Evolutionary conservation across 2,797 vertebrate genomes (phyloP), one percentile per base, ranked within the genome.

Genomic region (Chrysolophus pictus): DNA sequence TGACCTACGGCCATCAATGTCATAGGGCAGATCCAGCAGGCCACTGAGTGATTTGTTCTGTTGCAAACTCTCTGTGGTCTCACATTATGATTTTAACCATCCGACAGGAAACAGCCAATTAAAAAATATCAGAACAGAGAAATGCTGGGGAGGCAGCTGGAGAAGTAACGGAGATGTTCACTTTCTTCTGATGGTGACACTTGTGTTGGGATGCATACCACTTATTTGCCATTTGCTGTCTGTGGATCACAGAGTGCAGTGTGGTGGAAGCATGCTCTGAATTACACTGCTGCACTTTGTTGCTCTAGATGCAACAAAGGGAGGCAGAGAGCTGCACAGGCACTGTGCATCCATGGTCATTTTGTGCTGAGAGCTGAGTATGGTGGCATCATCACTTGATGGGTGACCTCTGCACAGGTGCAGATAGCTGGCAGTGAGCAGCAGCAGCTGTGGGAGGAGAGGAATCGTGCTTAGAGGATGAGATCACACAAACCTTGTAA

Each of bases 241-340:
- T 4, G 3, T 4, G 13, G 53, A 11, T 62, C 42, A 29, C 26
- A 55, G 33, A 5, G 5, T 28, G 21, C 70, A 77, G 59, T 14
- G 4, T 1, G 0, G 17, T 39, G 37, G 37, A 49, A 24, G 10
- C 3, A 1, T 5, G 8, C 35, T 62, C 17, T 41, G 46, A 41
- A 44, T 53, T 71, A 22, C 0, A 1, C 14, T 65, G 76, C 14
- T 6, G 1, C 47, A 62, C 3, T 0, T 2, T 33, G 55, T 55
- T 81, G 55, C 55, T 56, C 55, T 18, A 21, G 31, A 31, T n/a
- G 55, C 24, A 39, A 24, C 2, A 60, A 42, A 70, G 86, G 11
- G 63, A 58, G 31, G 68, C 11, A 46, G 51, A 84, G 68, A 79
- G 24, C 24, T 42, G 31, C n/a, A 46, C 1, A 0, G 11, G n/a